These are phyloP conservation scores for Euplexia lucipara DNA, from an alignment of 2,888 invertebrate species.

Conservation along the genomic window DNA sequence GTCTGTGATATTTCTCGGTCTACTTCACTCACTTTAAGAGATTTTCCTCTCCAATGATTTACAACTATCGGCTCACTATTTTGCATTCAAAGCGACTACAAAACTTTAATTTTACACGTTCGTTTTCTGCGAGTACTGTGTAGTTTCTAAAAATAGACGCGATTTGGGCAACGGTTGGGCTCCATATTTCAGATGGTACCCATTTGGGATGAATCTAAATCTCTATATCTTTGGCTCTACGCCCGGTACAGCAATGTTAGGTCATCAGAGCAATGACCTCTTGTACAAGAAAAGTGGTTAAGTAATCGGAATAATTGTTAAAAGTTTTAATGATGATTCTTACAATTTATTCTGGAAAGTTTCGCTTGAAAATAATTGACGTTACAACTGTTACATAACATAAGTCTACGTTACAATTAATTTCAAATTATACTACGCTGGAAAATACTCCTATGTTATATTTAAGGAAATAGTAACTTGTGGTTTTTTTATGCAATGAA, in stretches of 20 bases:
- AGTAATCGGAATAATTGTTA: constrained; percentile 28
- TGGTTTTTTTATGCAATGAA: not conserved
- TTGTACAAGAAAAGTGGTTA: constrained; percentile 65
- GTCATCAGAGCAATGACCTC: constrained; percentile 74
- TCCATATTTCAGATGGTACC: constrained; percentile 77
- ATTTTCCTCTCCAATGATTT: constrained; percentile 37
- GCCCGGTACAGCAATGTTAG: constrained; percentile 72
- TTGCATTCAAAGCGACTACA: constrained; percentile 47
- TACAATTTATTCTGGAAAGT: not conserved
- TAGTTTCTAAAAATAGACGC: constrained; percentile 73
- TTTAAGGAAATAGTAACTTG: not conserved
- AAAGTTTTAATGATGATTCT: constrained; percentile 4
- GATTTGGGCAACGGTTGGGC: constrained; percentile 74
- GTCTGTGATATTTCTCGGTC: constrained; percentile 27
- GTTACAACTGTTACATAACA: not conserved
- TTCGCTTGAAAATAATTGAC: constrained; percentile 16
- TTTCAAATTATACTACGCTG: constrained; percentile 1
- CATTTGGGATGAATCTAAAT: constrained; percentile 81
- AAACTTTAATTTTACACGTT: constrained; percentile 60
- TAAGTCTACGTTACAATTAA: constrained; percentile 5
- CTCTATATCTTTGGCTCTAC: constrained; percentile 79
- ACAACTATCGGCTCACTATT: constrained; percentile 39
- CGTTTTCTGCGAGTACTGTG: constrained; percentile 55
- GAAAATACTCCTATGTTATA: not conserved
- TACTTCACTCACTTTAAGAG: constrained; percentile 26